Percentiles rank a stretch among this genome's conserved stretches.
Evolutionary conservation across 2,888 invertebrate genomes (phyloP).

Genomic region (Matsumyia berberina): DNA sequence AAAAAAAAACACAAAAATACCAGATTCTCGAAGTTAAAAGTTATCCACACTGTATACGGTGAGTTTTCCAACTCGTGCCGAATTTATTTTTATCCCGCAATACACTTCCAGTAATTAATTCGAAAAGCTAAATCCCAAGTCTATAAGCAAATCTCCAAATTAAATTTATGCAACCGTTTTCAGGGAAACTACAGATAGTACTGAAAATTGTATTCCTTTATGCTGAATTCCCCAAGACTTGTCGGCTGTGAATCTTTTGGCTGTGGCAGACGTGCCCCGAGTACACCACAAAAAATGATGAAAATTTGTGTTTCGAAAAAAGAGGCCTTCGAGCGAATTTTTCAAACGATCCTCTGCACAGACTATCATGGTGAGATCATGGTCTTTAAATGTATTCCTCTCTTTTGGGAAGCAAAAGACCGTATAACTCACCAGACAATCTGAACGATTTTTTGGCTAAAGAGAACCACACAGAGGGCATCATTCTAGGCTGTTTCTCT

Average conservation of each 20-base stretch:
- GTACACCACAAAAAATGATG: constrained; percentile 47
- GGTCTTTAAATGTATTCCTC: constrained; percentile 71
- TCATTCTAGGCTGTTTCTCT: constrained; percentile 43
- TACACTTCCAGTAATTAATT: constrained; percentile 33
- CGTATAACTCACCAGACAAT: constrained; percentile 60
- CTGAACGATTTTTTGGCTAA: constrained; percentile 13
- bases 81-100: constrained; percentile 61
- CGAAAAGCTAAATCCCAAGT: constrained; percentile 25
- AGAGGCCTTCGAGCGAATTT: constrained; percentile 62
- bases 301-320: constrained; percentile 50
- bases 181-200: constrained; percentile 63
- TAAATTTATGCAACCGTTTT: constrained; percentile 70
- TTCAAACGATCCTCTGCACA: constrained; percentile 65
- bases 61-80: constrained; percentile 4
- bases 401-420: constrained; percentile 28
- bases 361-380: constrained; percentile 72
- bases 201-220: constrained; percentile 54
- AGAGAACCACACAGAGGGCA: constrained; percentile 54
- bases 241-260: constrained; percentile 24
- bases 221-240: constrained; percentile 35
- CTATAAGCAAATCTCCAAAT: constrained; percentile 17
- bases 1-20: constrained; percentile 9
- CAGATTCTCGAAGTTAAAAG: not conserved
- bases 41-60: not conserved
- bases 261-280: constrained; percentile 51